Percentiles rank a stretch among this genome's conserved stretches.
Conservation (phyloP, 1,140 invertebrate genomes). For the Acyrthosiphon pisum region DNA sequence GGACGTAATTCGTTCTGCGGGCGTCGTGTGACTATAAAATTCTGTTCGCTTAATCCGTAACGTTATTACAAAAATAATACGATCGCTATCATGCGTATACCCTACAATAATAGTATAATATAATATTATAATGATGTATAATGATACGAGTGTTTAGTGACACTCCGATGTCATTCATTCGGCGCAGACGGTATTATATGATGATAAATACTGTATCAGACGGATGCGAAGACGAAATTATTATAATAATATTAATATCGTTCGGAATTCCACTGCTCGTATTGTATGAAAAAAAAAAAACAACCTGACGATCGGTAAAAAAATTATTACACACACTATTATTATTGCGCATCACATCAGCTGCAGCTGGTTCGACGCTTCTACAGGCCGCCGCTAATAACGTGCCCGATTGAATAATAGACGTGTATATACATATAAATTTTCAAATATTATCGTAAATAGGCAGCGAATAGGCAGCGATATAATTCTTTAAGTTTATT, state of each 20-base stretch:
- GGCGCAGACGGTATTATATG: too few relatives aligned
- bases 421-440: background rate
- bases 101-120: too few relatives aligned
- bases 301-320: too few relatives aligned
- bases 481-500: background rate
- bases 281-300: too few relatives aligned
- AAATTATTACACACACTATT: background rate
- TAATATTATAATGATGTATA: too few relatives aligned
- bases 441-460: background rate
- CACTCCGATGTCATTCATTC: background rate
- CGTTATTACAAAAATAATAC: background rate
- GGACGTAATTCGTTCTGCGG: constrained; percentile 5
- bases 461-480: background rate
- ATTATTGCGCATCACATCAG: background rate
- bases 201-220: too few relatives aligned
- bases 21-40: background rate
- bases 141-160: background rate
- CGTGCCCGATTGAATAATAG: background rate
- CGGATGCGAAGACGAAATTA: too few relatives aligned
- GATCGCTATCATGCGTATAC: background rate
- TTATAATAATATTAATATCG: too few relatives aligned
- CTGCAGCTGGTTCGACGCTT: too few relatives aligned
- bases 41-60: background rate
- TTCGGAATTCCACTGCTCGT: too few relatives aligned
- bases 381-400: background rate